phyloP scores from a whole-genome alignment of 1,140 invertebrate genomes.

The Periplaneta americana region DNA sequence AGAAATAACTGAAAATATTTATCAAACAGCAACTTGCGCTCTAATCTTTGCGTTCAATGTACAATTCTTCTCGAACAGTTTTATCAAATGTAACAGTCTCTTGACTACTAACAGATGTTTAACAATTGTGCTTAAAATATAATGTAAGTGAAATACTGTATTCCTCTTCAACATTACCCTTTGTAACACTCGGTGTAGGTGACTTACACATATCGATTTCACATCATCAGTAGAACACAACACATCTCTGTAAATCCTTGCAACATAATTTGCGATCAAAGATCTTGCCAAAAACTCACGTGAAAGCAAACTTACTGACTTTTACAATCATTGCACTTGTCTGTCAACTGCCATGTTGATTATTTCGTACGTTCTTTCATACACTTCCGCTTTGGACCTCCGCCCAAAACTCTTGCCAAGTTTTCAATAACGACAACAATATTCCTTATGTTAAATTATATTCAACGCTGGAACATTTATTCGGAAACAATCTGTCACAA shows the following conservation, averaged over 20 bases:
- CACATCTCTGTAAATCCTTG: neutral
- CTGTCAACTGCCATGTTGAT: conserved; percentile 25
- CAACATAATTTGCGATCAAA: neutral
- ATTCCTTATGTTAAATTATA: neutral
- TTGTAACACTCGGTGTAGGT: neutral
- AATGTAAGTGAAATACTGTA: too few species aligned
- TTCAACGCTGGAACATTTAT: neutral
- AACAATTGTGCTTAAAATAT: neutral
- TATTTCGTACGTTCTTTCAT: conserved; percentile 4
- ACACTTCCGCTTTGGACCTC: conserved; percentile 22
- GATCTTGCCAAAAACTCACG: neutral
- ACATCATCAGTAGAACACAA: neutral
- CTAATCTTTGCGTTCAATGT: too few species aligned
- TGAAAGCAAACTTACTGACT: neutral
- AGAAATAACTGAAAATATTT: neutral
- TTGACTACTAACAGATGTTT: too few species aligned
- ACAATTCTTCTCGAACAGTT: too few species aligned
- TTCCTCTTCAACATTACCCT: neutral
- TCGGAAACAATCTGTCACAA: neutral
- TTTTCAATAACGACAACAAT: neutral
- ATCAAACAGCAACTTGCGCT: too few species aligned
- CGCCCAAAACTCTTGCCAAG: conserved; percentile 13
- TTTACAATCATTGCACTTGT: neutral
- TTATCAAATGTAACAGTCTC: too few species aligned
- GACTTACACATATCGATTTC: neutral